Percentiles rank a stretch among this genome's conserved stretches.
Conservation (phyloP, 1,140 invertebrate genomes). For the Radopholus similis region DNA sequence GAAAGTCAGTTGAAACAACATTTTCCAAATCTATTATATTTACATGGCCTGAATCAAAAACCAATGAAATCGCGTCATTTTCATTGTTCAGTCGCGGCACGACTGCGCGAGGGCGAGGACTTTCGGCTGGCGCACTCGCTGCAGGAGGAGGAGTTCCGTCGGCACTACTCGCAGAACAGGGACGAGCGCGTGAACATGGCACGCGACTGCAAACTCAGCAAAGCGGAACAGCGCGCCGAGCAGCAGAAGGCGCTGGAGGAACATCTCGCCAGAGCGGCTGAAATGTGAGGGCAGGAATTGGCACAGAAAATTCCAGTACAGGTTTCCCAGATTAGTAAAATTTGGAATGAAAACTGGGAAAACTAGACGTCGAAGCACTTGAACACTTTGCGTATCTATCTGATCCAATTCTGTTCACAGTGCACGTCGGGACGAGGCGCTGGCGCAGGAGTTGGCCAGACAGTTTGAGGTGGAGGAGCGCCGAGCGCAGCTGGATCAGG, state of each 20-base stretch:
- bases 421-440: neutral
- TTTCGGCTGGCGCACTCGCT: neutral
- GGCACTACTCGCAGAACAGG: slow-evolving; percentile 1
- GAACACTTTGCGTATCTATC: neutral
- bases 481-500: neutral
- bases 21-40: no score
- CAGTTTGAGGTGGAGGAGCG: neutral
- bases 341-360: neutral
- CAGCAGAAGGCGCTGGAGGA: neutral
- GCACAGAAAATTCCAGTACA: neutral
- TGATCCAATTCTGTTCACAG: neutral
- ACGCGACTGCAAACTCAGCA: slow-evolving; percentile 6
- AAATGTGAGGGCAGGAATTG: neutral
- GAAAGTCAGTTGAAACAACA: no score
- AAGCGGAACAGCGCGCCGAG: neutral
- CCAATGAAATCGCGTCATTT: neutral
- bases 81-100: slow-evolving; percentile 1
- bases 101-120: neutral
- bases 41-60: no score
- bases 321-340: neutral
- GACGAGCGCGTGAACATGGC: neutral
- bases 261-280: neutral
- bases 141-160: slow-evolving; percentile 18
- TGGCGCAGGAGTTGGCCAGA: neutral
- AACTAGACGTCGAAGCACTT: neutral